These are phyloP conservation scores for Percopsis omiscomaycus DNA, from an alignment of 2,797 vertebrate genomes.

Conservation along the genomic window DNA sequence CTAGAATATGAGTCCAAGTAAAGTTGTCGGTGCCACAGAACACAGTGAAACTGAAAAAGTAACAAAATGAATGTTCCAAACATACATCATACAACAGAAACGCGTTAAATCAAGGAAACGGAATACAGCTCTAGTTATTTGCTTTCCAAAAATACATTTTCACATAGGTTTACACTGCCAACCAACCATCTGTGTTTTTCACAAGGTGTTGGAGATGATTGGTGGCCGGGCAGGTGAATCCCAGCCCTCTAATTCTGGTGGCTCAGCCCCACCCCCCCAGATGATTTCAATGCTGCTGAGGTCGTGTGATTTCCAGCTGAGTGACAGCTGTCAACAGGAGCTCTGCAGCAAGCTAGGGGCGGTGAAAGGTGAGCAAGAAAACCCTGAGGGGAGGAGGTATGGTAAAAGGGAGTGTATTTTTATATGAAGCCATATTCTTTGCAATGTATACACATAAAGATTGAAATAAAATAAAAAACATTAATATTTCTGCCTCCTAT, in stretches of 20 bases:
- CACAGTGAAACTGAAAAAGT: too few relatives aligned
- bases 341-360: conserved; percentile 69
- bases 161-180: neutral
- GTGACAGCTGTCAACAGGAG: conserved; percentile 74
- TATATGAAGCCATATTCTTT: too few relatives aligned
- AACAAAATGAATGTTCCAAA: too few relatives aligned
- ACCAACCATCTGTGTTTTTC: neutral
- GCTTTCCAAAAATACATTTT: neutral
- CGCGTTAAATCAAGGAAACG: too few relatives aligned
- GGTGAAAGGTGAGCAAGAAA: conserved; percentile 18
- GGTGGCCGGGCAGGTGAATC: conserved; percentile 68
- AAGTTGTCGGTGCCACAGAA: too few relatives aligned
- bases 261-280: conserved; percentile 64
- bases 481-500: neutral
- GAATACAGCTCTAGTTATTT: too few relatives aligned
- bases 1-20: too few relatives aligned
- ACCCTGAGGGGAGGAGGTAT: too few relatives aligned
- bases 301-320: conserved; percentile 75
- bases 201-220: conserved; percentile 76
- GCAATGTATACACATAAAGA: too few relatives aligned
- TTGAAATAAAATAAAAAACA: too few relatives aligned
- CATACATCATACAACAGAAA: too few relatives aligned
- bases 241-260: conserved; percentile 33
- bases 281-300: conserved; percentile 78
- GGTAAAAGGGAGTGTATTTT: too few relatives aligned